A percentile compares a stretch with the other conserved stretches of the same genome.
Evolutionary conservation across 2,888 invertebrate species (phyloP).

Genomic region (Plemyria rubiginata): DNA sequence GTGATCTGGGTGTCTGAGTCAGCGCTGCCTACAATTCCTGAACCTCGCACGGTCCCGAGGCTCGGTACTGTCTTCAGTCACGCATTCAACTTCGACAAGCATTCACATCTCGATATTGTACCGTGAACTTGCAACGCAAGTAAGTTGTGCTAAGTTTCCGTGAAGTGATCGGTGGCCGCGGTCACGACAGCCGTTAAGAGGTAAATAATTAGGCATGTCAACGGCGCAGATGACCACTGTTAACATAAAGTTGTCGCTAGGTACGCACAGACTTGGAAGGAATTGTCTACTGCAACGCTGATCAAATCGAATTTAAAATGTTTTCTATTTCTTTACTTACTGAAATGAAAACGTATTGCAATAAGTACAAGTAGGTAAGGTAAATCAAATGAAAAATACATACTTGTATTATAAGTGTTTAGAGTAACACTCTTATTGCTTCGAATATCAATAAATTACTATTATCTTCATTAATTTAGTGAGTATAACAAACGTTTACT

Average conservation of each 20-base stretch:
- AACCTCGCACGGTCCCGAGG: constrained; percentile 38
- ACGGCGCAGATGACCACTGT: constrained; percentile 1
- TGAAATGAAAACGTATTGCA: no score
- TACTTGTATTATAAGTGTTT: no score
- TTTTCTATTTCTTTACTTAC: no score
- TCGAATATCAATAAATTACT: background rate
- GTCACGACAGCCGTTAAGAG: constrained; percentile 39
- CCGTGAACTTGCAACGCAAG: constrained; percentile 58
- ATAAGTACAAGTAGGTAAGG: no score
- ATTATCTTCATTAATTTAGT: background rate
- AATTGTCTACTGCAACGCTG: no score
- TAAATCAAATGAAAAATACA: no score
- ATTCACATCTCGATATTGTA: constrained; percentile 53
- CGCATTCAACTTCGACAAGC: constrained; percentile 60
- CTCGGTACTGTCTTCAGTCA: constrained; percentile 56
- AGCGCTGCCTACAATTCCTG: constrained; percentile 62
- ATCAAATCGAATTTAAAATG: no score
- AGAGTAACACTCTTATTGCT: no score
- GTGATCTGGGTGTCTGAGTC: constrained; percentile 75
- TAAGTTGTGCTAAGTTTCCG: constrained; percentile 48
- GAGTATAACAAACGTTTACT: background rate
- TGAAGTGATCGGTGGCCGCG: constrained; percentile 46
- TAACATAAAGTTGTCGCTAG: background rate
- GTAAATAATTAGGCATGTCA: constrained; percentile 38
- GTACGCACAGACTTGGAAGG: no score